phyloP scores from a whole-genome alignment of 2,113 vertebrate genomes.

The Dunckerocampus dactyliophorus region DNA sequence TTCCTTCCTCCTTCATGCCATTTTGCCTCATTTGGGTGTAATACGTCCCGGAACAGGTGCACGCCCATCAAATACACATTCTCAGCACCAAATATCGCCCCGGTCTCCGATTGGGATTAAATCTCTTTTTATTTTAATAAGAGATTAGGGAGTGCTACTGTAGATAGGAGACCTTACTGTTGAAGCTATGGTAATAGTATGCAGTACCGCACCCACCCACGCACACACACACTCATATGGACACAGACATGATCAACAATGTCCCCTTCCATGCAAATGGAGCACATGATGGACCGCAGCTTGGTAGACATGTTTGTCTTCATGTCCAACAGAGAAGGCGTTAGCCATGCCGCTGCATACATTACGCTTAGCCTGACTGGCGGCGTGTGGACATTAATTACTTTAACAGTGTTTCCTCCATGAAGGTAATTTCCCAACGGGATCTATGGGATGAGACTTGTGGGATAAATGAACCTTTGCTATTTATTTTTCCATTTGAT shows the following conservation, averaged over 20 bases:
- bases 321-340: no score
- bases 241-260: constrained; percentile 13
- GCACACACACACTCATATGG: neutral
- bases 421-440: no score
- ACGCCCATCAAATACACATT: neutral
- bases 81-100: neutral
- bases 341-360: no score
- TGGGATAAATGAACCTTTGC: no score
- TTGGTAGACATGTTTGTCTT: no score
- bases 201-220: constrained; percentile 25
- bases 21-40: constrained; percentile 5
- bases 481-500: no score
- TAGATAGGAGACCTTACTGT: constrained; percentile 1
- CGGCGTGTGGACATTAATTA: no score
- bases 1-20: constrained; percentile 16
- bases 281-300: neutral
- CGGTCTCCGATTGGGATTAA: constrained; percentile 7
- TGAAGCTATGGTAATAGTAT: constrained; percentile 28
- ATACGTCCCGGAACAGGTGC: neutral
- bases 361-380: no score
- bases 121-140: constrained; percentile 29
- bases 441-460: no score
- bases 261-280: constrained; percentile 25
- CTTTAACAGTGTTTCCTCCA: no score
- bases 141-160: constrained; percentile 34